Evolutionary conservation across 2,113 vertebrate species (phyloP).

Genomic region (Tenrec ecaudatus): DNA sequence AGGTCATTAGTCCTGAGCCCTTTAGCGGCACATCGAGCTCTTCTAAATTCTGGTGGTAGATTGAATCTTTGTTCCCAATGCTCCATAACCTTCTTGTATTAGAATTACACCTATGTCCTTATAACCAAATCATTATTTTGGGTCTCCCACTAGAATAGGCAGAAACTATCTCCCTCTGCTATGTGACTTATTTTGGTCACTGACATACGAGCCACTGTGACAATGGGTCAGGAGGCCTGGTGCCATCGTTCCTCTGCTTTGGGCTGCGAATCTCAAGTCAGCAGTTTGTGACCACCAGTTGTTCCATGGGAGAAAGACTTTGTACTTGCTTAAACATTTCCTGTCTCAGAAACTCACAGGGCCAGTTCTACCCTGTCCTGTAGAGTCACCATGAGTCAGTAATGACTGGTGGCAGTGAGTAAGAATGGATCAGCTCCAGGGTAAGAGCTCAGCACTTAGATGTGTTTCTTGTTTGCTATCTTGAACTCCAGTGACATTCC

Average conservation of each 20-base stretch:
- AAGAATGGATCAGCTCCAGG: not conserved
- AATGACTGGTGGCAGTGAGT: not conserved
- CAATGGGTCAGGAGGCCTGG: not conserved
- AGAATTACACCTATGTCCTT: not conserved
- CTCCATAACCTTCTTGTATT: not conserved
- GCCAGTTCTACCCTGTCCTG: too few species aligned
- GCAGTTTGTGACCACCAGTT: too few species aligned
- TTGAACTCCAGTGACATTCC: not conserved
- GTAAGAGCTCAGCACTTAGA: not conserved
- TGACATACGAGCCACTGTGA: not conserved
- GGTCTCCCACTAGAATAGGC: not conserved
- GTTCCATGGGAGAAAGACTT: too few species aligned
- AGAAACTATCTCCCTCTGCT: not conserved
- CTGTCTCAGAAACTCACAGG: too few species aligned
- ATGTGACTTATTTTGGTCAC: conserved; percentile 44
- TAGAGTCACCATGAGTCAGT: too few species aligned
- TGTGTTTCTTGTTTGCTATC: not conserved
- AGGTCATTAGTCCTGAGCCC: conserved; percentile 12
- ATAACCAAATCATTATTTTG: not conserved
- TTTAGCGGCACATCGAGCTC: not conserved
- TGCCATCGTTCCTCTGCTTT: too few species aligned
- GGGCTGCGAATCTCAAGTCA: too few species aligned
- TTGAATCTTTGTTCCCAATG: not conserved
- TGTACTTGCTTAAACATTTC: too few species aligned
- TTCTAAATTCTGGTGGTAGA: not conserved